Evolutionary conservation across 2,113 vertebrate genomes (phyloP).

Genomic region (Megalops atlanticus): DNA sequence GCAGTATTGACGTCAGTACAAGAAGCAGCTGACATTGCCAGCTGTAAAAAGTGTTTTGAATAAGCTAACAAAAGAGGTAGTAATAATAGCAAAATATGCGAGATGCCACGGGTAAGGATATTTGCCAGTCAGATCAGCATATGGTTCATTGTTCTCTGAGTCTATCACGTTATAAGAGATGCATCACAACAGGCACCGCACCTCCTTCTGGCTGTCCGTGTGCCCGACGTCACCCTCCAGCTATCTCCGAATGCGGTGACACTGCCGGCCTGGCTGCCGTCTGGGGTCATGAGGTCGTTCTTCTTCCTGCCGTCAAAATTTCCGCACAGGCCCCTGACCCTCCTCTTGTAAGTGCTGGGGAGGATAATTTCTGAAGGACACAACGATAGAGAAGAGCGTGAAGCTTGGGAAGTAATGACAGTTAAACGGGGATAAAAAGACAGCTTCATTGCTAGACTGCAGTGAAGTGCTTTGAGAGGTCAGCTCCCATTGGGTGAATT

Average conservation of each 20-base stretch:
- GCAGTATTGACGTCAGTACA: no score
- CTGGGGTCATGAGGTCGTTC: conserved; percentile 73
- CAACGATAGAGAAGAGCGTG: neutral
- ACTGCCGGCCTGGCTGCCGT: conserved; percentile 57
- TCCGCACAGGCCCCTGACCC: conserved; percentile 77
- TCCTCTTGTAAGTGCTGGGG: conserved; percentile 65
- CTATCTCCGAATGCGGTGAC: conserved; percentile 74
- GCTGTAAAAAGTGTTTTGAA: no score
- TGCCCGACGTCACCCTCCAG: conserved; percentile 68
- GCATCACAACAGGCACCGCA: neutral
- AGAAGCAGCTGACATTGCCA: no score
- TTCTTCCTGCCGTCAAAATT: conserved; percentile 69
- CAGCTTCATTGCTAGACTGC: no score
- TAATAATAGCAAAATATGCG: no score
- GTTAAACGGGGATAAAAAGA: no score
- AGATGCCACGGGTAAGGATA: neutral
- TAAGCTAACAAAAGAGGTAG: no score
- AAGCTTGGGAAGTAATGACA: no score
- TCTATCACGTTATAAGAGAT: no score
- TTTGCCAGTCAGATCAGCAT: neutral
- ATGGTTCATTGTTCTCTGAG: neutral
- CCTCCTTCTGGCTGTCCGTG: conserved; percentile 18
- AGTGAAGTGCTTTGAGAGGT: no score
- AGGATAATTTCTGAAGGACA: conserved; percentile 70
- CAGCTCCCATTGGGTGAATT: no score